phyloP scores from a whole-genome alignment of 2,113 vertebrate genomes.

The Rhodinocichla rosea region DNA sequence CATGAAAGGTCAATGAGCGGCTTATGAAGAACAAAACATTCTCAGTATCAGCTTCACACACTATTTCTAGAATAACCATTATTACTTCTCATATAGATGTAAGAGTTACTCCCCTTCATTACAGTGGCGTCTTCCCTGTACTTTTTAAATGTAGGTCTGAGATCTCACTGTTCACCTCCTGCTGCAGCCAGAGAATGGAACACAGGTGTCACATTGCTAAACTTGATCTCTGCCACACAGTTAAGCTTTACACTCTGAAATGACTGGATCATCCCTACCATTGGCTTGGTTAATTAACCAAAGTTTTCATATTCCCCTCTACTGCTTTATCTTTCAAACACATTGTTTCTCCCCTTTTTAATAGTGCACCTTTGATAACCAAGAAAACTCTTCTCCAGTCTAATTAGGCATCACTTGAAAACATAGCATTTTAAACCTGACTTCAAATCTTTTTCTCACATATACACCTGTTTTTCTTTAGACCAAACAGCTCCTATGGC shows the following conservation, averaged over 20 bases:
- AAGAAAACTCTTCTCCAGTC: background rate
- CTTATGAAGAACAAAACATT: constrained; percentile 24
- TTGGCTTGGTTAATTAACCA: constrained; percentile 43
- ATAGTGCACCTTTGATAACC: background rate
- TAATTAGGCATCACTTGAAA: constrained; percentile 22
- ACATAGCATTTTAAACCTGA: background rate
- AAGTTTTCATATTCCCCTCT: background rate
- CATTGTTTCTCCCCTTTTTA: background rate
- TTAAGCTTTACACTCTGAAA: constrained; percentile 24
- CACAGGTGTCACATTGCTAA: constrained; percentile 46
- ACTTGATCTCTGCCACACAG: constrained; percentile 41
- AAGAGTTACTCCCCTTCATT: constrained; percentile 37
- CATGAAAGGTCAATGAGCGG: constrained; percentile 1
- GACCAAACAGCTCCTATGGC: background rate
- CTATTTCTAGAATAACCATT: constrained; percentile 27
- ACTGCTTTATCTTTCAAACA: background rate
- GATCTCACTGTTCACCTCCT: constrained; percentile 45
- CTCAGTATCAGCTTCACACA: background rate
- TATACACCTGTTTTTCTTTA: background rate
- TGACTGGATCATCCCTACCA: constrained; percentile 26
- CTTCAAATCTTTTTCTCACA: background rate
- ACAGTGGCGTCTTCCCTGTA: background rate
- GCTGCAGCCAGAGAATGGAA: constrained; percentile 57
- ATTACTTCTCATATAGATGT: constrained; percentile 12
- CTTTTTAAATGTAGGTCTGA: constrained; percentile 50